Evolutionary conservation across 2,888 invertebrate genomes (phyloP).

Genomic region (Hypsopygia costalis): DNA sequence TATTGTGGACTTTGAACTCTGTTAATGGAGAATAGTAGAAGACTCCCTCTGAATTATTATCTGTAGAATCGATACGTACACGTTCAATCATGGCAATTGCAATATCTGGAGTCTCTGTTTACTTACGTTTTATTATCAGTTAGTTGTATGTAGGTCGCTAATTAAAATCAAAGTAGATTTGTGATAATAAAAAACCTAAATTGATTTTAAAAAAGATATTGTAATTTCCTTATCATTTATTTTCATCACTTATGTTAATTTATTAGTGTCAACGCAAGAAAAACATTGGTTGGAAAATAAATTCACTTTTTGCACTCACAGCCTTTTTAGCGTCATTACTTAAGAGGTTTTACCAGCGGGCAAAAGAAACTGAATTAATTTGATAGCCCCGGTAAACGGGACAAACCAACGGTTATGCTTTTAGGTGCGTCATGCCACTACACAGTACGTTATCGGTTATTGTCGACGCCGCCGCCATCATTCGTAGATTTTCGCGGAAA

Average conservation of each 20-base stretch:
- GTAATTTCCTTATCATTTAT: not conserved
- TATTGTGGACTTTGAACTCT: constrained; percentile 75
- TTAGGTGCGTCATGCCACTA: constrained; percentile 62
- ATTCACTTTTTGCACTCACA: constrained; percentile 42
- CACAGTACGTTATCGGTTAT: constrained; percentile 45
- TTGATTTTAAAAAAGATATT: not conserved
- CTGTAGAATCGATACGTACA: constrained; percentile 55
- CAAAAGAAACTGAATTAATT: constrained; percentile 25
- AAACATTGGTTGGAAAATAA: not conserved
- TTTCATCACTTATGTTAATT: constrained; percentile 11
- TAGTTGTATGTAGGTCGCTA: not conserved
- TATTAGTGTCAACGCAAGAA: constrained; percentile 31
- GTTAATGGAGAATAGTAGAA: constrained; percentile 62
- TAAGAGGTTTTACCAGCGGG: constrained; percentile 26
- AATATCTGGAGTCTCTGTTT: not conserved
- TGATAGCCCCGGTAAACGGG: constrained; percentile 37
- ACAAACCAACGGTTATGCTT: constrained; percentile 56
- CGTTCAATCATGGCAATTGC: constrained; percentile 22
- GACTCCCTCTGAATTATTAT: constrained; percentile 45
- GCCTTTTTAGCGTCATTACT: constrained; percentile 25
- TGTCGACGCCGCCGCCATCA: constrained; percentile 49
- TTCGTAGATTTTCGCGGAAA: constrained; percentile 76
- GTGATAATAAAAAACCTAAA: not conserved
- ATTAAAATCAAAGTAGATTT: not conserved
- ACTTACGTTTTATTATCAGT: not conserved